Conservation (phyloP, 2,113 vertebrate species). For the Phalacrocorax carbo region DNA sequence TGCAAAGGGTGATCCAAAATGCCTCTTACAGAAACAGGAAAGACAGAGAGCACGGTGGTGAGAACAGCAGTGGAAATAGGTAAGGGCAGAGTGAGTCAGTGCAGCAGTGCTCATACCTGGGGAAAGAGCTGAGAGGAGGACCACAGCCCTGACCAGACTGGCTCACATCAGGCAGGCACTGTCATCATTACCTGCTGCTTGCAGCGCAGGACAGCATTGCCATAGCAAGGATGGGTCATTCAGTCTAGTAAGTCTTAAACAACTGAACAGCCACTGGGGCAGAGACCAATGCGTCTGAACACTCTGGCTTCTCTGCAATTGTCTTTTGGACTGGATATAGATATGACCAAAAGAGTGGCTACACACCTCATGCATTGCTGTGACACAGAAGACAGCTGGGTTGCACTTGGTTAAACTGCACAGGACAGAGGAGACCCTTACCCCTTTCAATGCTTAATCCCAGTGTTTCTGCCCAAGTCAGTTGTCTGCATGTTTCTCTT, state of each 20-base stretch:
- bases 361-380: background rate
- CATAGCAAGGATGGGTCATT: background rate
- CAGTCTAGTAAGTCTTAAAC: background rate
- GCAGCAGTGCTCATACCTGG: fast-evolving
- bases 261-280: background rate
- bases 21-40: background rate
- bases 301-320: background rate
- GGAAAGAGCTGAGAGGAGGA: background rate
- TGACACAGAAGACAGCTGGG: background rate
- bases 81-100: background rate
- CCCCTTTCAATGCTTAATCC: background rate
- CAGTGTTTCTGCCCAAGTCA: background rate
- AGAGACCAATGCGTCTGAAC: background rate
- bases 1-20: background rate
- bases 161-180: background rate
- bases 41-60: background rate
- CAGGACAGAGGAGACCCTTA: background rate
- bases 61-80: background rate
- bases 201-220: fast-evolving
- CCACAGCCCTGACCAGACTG: background rate
- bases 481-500: background rate
- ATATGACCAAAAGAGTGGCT: too few relatives aligned
- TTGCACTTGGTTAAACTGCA: background rate
- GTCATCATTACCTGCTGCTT: fast-evolving
- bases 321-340: background rate